A percentile compares a stretch with the other conserved stretches of the same genome.
Conservation (phyloP, 2,888 invertebrate species). For the Nasonia oneida region DNA sequence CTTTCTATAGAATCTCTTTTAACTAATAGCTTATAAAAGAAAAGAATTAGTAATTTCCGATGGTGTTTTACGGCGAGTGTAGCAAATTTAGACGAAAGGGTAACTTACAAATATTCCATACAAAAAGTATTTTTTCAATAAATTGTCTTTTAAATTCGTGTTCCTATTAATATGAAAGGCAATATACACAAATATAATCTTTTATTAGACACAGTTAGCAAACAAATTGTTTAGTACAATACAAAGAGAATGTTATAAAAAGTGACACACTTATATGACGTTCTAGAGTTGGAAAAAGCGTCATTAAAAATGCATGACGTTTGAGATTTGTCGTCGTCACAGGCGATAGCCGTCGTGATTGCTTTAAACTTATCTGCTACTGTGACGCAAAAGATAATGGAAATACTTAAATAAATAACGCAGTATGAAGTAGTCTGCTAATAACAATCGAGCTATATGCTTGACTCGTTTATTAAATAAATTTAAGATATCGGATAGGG, state of each 20-base stretch:
- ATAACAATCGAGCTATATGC: slow-evolving; percentile 24
- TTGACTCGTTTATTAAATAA: slow-evolving; percentile 19
- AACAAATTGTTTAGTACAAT: slow-evolving; percentile 20
- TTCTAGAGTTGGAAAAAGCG: slow-evolving; percentile 25
- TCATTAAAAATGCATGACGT: slow-evolving; percentile 50
- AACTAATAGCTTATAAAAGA: not conserved
- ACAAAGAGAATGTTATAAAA: slow-evolving; percentile 18
- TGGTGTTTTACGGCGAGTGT: not conserved
- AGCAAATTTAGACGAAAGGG: not conserved
- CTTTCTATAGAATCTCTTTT: slow-evolving; percentile 36
- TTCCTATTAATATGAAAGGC: slow-evolving; percentile 46
- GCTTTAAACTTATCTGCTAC: slow-evolving; percentile 41
- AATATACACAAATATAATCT: slow-evolving; percentile 15
- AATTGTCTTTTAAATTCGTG: slow-evolving; percentile 30
- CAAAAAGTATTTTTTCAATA: slow-evolving; percentile 28
- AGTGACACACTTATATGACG: slow-evolving; percentile 42
- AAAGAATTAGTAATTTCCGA: not conserved
- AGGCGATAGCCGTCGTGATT: slow-evolving; percentile 32
- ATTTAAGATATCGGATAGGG: slow-evolving; percentile 10
- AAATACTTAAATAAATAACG: slow-evolving; percentile 25
- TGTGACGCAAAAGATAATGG: slow-evolving; percentile 42
- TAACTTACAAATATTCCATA: slow-evolving; percentile 8
- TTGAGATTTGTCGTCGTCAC: slow-evolving; percentile 28
- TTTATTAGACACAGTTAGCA: slow-evolving; percentile 12
- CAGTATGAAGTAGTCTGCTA: slow-evolving; percentile 16